These are phyloP conservation scores for Heterochromis multidens DNA, from an alignment of 2,113 vertebrate species.

Conservation along the genomic window DNA sequence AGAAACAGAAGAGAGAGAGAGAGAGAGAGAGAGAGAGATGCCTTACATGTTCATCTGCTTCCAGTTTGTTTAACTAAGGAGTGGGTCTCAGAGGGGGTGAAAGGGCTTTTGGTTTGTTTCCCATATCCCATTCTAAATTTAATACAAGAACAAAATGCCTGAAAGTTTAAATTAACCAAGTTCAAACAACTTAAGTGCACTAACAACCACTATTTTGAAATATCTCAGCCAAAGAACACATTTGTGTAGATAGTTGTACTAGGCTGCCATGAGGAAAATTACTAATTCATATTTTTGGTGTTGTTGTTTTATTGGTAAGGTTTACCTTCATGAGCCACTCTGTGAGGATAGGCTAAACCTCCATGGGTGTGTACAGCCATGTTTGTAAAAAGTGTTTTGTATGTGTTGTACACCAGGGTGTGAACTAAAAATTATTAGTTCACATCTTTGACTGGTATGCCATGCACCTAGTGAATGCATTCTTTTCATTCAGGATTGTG, in stretches of 20 bases:
- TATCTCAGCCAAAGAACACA: background rate
- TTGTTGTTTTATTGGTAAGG: background rate
- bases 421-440: background rate
- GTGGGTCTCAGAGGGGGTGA: background rate
- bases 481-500: constrained; percentile 8
- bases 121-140: background rate
- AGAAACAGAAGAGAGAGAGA: background rate
- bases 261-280: background rate
- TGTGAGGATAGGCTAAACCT: background rate
- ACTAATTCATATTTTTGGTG: background rate
- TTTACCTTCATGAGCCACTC: background rate
- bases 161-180: background rate
- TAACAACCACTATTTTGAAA: background rate
- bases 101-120: background rate
- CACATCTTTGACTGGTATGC: background rate
- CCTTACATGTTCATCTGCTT: background rate
- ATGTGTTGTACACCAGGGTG: background rate
- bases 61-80: background rate
- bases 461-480: background rate
- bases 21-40: background rate
- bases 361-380: background rate
- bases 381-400: background rate
- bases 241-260: background rate
- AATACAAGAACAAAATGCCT: background rate
- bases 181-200: background rate